Evolutionary conservation across 2,797 vertebrate genomes (phyloP).

Genomic region (Epinephelus coioides): DNA sequence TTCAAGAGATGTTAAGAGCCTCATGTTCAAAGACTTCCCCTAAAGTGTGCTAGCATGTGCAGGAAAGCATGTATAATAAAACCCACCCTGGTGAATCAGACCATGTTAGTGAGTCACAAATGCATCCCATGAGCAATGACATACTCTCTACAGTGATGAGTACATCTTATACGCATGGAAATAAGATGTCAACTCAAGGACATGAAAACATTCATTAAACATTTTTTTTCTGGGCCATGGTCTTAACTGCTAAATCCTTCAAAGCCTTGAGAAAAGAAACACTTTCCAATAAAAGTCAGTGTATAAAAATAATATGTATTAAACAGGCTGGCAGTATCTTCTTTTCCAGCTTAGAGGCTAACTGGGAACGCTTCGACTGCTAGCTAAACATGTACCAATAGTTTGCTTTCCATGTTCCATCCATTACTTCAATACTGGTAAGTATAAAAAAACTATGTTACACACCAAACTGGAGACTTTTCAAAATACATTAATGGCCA

Average conservation of each 20-base stretch:
- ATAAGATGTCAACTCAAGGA: constrained; percentile 43
- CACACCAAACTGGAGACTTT: no score
- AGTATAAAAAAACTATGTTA: no score
- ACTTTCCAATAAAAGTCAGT: background rate
- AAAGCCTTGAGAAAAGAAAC: constrained; percentile 27
- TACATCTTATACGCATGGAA: constrained; percentile 11
- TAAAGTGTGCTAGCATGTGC: constrained; percentile 29
- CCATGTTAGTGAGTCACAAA: constrained; percentile 37
- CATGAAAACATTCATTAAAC: constrained; percentile 51
- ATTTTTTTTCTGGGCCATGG: constrained; percentile 26
- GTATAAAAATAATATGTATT: constrained; percentile 14
- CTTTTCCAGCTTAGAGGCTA: background rate
- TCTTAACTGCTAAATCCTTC: constrained; percentile 25
- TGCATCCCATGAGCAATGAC: constrained; percentile 28
- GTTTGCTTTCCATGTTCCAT: background rate
- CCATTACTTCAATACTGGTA: background rate
- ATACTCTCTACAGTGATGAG: background rate
- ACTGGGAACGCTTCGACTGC: background rate
- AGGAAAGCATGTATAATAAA: constrained; percentile 26
- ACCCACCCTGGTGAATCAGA: constrained; percentile 27
- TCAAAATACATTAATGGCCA: no score
- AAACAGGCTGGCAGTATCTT: constrained; percentile 1
- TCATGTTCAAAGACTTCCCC: background rate
- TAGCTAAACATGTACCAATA: background rate
- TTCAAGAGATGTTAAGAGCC: constrained; percentile 1